Evolutionary conservation across 2,888 invertebrate genomes (phyloP).

Genomic region (Dryomyza anilis): DNA sequence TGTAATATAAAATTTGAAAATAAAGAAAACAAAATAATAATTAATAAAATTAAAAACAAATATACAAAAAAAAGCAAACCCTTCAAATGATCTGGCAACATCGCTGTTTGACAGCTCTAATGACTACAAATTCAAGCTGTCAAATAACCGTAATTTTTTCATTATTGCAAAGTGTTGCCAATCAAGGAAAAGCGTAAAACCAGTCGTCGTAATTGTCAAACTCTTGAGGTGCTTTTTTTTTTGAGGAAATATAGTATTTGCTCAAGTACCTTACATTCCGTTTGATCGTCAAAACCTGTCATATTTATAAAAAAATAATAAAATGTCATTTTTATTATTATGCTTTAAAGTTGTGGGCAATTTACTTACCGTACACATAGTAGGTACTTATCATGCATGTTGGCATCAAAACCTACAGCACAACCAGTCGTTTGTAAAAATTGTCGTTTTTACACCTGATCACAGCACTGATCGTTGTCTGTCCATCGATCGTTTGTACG

Average conservation of each 20-base stretch:
- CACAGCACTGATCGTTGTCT: too few relatives aligned
- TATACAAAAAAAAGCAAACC: not conserved
- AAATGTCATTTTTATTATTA: not conserved
- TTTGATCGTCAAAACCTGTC: too few relatives aligned
- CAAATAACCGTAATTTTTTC: not conserved
- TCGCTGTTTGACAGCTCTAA: too few relatives aligned
- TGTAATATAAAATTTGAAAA: too few relatives aligned
- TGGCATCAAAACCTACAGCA: too few relatives aligned
- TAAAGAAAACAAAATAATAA: not conserved
- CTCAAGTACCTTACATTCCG: too few relatives aligned
- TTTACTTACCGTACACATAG: not conserved
- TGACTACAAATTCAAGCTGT: not conserved
- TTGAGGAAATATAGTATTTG: not conserved
- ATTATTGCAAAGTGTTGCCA: not conserved
- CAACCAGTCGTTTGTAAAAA: too few relatives aligned
- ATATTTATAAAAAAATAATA: too few relatives aligned
- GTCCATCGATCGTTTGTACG: not conserved
- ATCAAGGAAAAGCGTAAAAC: not conserved
- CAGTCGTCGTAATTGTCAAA: not conserved
- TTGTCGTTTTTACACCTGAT: conserved; percentile 16
- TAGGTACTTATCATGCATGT: too few relatives aligned
- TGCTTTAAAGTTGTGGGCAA: not conserved
- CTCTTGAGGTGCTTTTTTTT: not conserved
- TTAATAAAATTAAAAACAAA: not conserved
- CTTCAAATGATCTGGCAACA: too few relatives aligned